Base-by-base conservation (phyloP, 2,113 vertebrate species). In the Myotis davidii region DNA sequence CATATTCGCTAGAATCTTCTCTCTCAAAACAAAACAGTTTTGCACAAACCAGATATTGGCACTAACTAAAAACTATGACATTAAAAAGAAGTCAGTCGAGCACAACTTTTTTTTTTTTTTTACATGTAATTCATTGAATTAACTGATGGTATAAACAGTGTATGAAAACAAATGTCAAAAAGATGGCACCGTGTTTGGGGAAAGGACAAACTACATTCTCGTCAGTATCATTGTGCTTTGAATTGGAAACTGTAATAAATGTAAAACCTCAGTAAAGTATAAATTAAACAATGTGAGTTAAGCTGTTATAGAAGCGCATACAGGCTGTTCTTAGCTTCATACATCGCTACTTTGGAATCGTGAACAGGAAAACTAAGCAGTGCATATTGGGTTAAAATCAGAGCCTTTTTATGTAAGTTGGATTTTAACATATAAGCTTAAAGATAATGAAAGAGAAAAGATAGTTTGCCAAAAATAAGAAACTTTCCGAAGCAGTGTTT, bases 301-400 rank as follows among this genome's bases (percentile, higher is more conserved):
- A 70, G 48, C 34, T 84, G 16, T n/a, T 90, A 72, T 3, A 56
- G 70, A 90, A 70, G 64, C 29, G 59, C 56, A n/a, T 32, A 67
- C 67, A 94, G 86, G 74, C 81, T 89, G 42, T 78, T 93, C 16
- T 18, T 90, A 52, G 56, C 16, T 72, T 94, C 72, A 74, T 69
- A 83, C 93, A 89, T 97, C 72, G 70, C 50, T 84, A 25, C 70
- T 74, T 91, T 92, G 34, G 34, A 92, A 90, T 74, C 93, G 20
- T 77, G 85, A 94, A 72, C 11, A 27, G 92, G 95, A 72, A 78
- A 93, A 79, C 54, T 84, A 42, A 94, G 72, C 37, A 76, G 73
- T 74, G n/a, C 17, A 79, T 65, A 69, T 65, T 89, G 64, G 89
- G 82, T 93, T 93, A 76, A 93, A 95, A 95, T 83, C 64, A 83